Conservation (phyloP, 1,140 invertebrate genomes). For the Coptotermes formosanus region DNA sequence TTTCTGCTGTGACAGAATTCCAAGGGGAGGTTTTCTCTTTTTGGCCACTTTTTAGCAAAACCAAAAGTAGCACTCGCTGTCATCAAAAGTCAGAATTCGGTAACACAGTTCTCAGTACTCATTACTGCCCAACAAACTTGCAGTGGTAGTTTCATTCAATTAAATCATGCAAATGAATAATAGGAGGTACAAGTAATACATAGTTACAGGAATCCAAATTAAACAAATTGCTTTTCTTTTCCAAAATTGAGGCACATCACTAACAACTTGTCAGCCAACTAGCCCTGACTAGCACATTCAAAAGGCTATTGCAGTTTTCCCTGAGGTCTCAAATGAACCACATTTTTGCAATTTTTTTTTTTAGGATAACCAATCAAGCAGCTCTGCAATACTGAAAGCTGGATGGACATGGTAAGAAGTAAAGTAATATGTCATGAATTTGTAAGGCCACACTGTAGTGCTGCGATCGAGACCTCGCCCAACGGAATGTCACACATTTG, state of each 20-base stretch:
- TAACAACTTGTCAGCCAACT: not conserved
- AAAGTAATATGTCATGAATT: not conserved
- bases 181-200: not conserved
- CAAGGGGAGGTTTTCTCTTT: not conserved
- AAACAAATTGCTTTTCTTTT: not conserved
- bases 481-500: not conserved
- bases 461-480: not conserved
- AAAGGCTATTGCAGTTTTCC: constrained; percentile 1
- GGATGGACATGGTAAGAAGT: not conserved
- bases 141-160: not conserved
- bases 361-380: constrained; percentile 8
- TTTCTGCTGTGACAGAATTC: not conserved
- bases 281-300: constrained; percentile 3
- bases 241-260: constrained; percentile 6
- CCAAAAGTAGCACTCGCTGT: not conserved
- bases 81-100: not conserved
- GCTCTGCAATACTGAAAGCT: not conserved
- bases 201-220: not conserved
- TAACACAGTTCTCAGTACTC: constrained; percentile 12
- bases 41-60: not conserved
- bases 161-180: not conserved
- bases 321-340: constrained; percentile 9
- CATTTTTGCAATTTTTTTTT: not conserved
- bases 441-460: not conserved
- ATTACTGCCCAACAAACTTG: not conserved